phyloP scores from a whole-genome alignment of 2,797 vertebrate genomes.

The Leucoraja ocellata region DNA sequence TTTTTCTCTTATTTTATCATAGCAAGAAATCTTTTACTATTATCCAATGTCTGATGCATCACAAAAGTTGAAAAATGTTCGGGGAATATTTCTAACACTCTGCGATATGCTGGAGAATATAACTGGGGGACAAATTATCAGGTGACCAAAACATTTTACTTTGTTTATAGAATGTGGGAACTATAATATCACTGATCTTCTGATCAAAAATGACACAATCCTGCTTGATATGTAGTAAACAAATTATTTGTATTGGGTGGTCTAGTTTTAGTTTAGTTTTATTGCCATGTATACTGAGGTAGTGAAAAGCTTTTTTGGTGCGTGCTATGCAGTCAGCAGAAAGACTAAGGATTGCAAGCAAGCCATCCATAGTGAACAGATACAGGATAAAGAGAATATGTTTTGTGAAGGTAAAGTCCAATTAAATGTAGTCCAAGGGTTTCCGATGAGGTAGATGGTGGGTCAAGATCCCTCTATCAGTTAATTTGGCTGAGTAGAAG shows the following conservation, averaged over 20 bases:
- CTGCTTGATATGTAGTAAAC: not conserved
- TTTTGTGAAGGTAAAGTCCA: too few species aligned
- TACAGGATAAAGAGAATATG: too few species aligned
- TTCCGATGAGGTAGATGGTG: too few species aligned
- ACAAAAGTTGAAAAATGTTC: constrained; percentile 77
- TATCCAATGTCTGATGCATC: constrained; percentile 81
- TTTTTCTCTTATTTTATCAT: constrained; percentile 47
- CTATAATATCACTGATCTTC: not conserved
- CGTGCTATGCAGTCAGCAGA: too few species aligned
- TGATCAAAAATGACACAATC: not conserved
- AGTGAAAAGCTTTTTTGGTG: too few species aligned
- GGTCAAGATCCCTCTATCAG: not conserved
- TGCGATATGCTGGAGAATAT: constrained; percentile 91
- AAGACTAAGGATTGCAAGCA: too few species aligned
- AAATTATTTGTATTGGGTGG: not conserved
- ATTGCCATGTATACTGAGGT: too few species aligned
- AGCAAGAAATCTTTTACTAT: constrained; percentile 92
- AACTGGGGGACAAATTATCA: constrained; percentile 78
- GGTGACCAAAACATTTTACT: constrained; percentile 58
- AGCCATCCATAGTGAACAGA: too few species aligned
- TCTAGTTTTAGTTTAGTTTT: not conserved
- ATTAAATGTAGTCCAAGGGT: too few species aligned
- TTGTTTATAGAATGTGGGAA: not conserved
- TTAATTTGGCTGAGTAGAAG: not conserved
- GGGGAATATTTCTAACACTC: constrained; percentile 90